phyloP scores from a whole-genome alignment of 2,888 invertebrate species.

The Clepsis dumicolana region DNA sequence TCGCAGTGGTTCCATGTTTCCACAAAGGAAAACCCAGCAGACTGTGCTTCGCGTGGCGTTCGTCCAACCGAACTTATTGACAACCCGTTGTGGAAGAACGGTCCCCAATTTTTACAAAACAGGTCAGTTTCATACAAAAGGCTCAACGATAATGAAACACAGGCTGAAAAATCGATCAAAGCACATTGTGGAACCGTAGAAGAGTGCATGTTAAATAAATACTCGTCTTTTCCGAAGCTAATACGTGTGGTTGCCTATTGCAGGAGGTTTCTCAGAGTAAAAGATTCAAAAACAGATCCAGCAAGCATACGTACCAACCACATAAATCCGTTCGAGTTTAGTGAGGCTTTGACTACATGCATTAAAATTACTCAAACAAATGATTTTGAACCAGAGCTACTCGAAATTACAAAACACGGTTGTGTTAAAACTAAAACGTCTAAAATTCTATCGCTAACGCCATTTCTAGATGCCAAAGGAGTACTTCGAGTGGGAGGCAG shows the following conservation, averaged over 20 bases:
- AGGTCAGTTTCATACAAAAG: not conserved
- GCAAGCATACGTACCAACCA: not conserved
- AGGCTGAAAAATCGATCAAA: not conserved
- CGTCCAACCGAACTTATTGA: not conserved
- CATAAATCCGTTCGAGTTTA: not conserved
- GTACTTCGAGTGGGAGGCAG: conserved; percentile 34
- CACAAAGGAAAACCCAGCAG: too few species aligned
- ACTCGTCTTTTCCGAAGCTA: not conserved
- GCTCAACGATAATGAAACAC: not conserved
- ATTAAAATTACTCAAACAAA: not conserved
- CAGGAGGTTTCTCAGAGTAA: not conserved
- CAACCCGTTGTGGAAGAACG: conserved; percentile 1
- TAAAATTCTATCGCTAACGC: conserved; percentile 18
- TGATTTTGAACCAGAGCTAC: not conserved
- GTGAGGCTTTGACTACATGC: not conserved
- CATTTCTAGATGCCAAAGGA: conserved; percentile 25
- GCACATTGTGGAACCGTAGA: not conserved
- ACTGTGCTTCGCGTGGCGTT: conserved; percentile 2
- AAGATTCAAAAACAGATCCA: not conserved
- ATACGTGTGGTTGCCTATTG: not conserved
- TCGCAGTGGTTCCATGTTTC: not conserved
- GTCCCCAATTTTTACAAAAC: not conserved
- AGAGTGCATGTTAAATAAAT: not conserved
- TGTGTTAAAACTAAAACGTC: not conserved
- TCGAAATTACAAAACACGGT: not conserved